These are phyloP conservation scores for Xestia rhomboidea DNA, from an alignment of 2,888 invertebrate genomes.

Conservation along the genomic window DNA sequence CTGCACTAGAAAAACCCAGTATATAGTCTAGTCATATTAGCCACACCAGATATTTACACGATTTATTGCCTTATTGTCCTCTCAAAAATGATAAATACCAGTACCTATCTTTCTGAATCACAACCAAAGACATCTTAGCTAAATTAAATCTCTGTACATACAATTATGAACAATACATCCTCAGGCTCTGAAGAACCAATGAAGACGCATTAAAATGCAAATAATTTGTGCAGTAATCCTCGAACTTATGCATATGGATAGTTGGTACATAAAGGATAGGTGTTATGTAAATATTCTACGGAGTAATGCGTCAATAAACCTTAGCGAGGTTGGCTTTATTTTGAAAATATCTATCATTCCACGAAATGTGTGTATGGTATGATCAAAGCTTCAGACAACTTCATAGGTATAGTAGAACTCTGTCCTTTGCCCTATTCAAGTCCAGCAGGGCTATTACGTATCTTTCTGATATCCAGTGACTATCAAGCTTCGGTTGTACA, in stretches of 20 bases:
- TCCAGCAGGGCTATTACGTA: too few species aligned
- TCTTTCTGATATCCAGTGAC: too few species aligned
- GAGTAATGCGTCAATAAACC: conserved; percentile 36
- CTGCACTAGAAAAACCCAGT: conserved; percentile 20
- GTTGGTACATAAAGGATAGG: conserved; percentile 25
- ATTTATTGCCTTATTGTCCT: neutral
- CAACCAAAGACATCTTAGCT: neutral
- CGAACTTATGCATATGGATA: conserved; percentile 37
- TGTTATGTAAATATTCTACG: conserved; percentile 53
- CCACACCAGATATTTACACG: neutral
- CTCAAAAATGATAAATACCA: neutral
- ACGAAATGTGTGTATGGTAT: conserved; percentile 10
- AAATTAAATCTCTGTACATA: neutral
- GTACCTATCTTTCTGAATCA: conserved; percentile 7
- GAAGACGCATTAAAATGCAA: conserved; percentile 40
- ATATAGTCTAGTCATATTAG: neutral
- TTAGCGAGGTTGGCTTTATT: conserved; percentile 37
- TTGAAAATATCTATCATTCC: conserved; percentile 40
- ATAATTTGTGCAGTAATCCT: conserved; percentile 47
- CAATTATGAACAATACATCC: conserved; percentile 12
- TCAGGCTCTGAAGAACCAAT: conserved; percentile 12
- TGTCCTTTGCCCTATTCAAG: too few species aligned
- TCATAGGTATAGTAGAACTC: neutral
- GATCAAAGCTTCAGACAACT: neutral
- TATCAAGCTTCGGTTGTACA: too few species aligned